Conservation (phyloP, 2,888 invertebrate genomes). For the Chromoteleia sp. region DNA sequence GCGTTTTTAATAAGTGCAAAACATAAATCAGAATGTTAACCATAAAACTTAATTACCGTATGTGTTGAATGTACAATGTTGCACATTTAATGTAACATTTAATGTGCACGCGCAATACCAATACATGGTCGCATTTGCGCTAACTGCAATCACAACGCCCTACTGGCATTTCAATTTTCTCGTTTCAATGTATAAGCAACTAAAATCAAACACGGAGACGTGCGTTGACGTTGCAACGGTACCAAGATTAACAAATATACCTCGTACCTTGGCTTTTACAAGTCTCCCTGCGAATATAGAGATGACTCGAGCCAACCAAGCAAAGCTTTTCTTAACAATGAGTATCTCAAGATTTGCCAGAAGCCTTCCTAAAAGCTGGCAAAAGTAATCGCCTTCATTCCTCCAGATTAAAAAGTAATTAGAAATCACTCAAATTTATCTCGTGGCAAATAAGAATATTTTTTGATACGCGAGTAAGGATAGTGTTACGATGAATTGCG, state of each 20-base stretch:
- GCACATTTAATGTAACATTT: slow-evolving; percentile 40
- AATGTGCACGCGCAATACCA: slow-evolving; percentile 32
- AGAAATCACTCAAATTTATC: no score
- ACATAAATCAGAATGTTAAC: slow-evolving; percentile 22
- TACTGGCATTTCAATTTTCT: slow-evolving; percentile 64
- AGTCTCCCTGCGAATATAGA: slow-evolving; percentile 13
- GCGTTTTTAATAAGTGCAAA: slow-evolving; percentile 10
- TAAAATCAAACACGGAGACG: slow-evolving; percentile 41
- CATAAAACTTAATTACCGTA: slow-evolving; percentile 38
- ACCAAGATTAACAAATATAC: slow-evolving; percentile 52
- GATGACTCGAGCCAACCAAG: slow-evolving; percentile 21
- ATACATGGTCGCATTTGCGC: slow-evolving; percentile 39
- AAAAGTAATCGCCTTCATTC: neutral
- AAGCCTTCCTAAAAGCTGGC: slow-evolving; percentile 3
- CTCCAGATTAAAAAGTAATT: neutral
- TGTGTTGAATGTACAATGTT: slow-evolving; percentile 24
- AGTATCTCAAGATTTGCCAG: neutral
- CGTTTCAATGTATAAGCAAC: slow-evolving; percentile 37
- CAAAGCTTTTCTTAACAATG: slow-evolving; percentile 28
- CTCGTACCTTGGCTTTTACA: neutral
- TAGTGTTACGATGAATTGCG: neutral
- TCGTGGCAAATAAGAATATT: no score
- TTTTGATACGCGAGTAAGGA: no score
- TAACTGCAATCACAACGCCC: slow-evolving; percentile 57
- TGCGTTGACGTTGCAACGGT: slow-evolving; percentile 18